These are phyloP conservation scores for Masticophis lateralis DNA, from an alignment of 2,797 vertebrate genomes.

Conservation along the genomic window DNA sequence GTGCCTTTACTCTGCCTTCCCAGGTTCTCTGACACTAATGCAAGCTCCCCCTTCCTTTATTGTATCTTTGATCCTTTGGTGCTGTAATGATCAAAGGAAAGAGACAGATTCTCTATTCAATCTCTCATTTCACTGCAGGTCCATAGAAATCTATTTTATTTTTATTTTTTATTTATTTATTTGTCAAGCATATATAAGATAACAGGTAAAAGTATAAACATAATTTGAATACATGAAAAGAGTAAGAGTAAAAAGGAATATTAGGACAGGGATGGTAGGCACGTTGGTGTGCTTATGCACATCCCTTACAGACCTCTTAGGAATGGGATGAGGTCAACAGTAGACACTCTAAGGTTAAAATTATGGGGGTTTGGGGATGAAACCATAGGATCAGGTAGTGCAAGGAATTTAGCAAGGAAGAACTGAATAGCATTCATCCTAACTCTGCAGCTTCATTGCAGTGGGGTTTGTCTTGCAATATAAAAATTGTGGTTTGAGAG, in stretches of 20 bases:
- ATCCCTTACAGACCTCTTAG: too few species aligned
- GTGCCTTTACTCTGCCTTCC: neutral
- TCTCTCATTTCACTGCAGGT: neutral
- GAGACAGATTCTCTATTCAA: neutral
- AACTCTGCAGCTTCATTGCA: neutral
- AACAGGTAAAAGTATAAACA: too few species aligned
- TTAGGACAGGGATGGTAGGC: too few species aligned
- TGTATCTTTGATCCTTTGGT: neutral
- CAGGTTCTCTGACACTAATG: neutral
- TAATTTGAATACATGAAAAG: too few species aligned
- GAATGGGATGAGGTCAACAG: too few species aligned
- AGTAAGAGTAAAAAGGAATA: too few species aligned
- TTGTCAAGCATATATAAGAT: too few species aligned
- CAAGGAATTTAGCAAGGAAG: neutral
- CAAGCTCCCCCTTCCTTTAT: neutral
- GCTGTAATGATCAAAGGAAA: neutral
- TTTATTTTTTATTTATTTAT: too few species aligned
- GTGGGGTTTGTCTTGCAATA: neutral
- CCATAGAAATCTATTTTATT: neutral
- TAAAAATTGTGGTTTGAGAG: neutral
- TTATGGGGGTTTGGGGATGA: too few species aligned
- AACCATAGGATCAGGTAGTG: too few species aligned
- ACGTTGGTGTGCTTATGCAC: too few species aligned
- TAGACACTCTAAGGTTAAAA: too few species aligned
- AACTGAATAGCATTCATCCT: neutral